Base-by-base conservation (phyloP, 2,888 invertebrate genomes). In the Caenorhabditis panamensis region DNA sequence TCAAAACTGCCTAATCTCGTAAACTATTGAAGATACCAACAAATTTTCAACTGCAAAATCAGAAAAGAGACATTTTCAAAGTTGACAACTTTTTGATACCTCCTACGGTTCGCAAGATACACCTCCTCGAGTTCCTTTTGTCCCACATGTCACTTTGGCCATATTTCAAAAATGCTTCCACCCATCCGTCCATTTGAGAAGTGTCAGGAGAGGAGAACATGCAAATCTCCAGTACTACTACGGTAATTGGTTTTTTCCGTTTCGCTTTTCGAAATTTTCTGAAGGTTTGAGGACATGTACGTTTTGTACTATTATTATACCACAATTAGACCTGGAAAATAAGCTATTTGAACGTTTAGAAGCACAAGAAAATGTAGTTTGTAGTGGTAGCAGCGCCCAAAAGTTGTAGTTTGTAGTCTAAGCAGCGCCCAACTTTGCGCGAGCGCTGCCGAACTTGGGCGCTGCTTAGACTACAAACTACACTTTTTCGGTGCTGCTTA, bases 201-300 rank as follows among this genome's bases (percentile, higher is more conserved):
- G 47, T 47, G 47, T 47, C 47, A 41, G n/a, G 47, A 18, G 3
- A 18, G 3, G 20, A 47, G 18, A 28, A 56, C 56, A 56, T 31
- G 56, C 54, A 28, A 54, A 54, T 54, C 28, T 11, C 2, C 47
- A 20, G 22, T 24, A 37, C 9, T n/a, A 53, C 31, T 71, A 71
- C 69, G 53, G 61, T 71, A 71, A 71, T 71, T 62, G 69, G 61
- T 71, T 71, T 53, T 44, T 62, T 71, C 51, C 61, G 24, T 22
- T 58, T 36, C 24, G 51, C 22, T 31, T 31, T 31, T 31, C 31
- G 31, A 31, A 31, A 31, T 63, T 41, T 24, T 56, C 26, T 44
- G 24, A 61, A 51, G 28, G 28, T 51, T 36, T 9, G 53, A 1
- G 5, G 3, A n/a, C 18, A 18, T 47, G n/a, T 41, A 41, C 11